These are phyloP conservation scores for Montipora sp. DNA, from an alignment of 64 coral and sea anemone species.

Conservation along the genomic window DNA sequence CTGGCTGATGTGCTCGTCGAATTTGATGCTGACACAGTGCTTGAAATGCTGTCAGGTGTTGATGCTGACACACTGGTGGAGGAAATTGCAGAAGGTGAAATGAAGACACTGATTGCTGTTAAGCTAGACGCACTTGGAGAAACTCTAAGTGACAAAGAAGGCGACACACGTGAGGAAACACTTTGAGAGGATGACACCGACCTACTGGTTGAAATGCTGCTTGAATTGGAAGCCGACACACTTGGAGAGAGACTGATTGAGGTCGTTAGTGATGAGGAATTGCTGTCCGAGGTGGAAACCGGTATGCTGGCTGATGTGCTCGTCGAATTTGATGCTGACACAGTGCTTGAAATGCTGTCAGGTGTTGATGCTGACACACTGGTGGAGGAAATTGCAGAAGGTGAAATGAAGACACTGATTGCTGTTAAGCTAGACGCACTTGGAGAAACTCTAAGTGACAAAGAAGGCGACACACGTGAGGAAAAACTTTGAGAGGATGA, in stretches of 20 bases:
- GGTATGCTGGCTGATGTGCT: neutral
- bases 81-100: neutral
- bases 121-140: neutral
- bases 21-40: neutral
- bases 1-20: neutral
- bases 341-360: neutral
- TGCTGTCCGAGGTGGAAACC: neutral
- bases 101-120: neutral
- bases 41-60: neutral
- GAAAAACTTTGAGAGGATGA: neutral
- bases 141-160: neutral
- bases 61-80: neutral
- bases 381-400: neutral
- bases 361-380: neutral
- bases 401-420: neutral
- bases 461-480: neutral
- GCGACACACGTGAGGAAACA: neutral
- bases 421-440: neutral
- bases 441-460: neutral
- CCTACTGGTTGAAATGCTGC: neutral
- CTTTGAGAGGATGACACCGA: neutral
- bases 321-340: neutral
- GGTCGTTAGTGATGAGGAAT: neutral
- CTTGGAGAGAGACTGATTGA: neutral
- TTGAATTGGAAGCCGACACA: neutral